A percentile compares a stretch with the other conserved stretches of the same genome.
Evolutionary conservation across 2,888 invertebrate genomes (phyloP).

Genomic region (Ennomos erosarius): DNA sequence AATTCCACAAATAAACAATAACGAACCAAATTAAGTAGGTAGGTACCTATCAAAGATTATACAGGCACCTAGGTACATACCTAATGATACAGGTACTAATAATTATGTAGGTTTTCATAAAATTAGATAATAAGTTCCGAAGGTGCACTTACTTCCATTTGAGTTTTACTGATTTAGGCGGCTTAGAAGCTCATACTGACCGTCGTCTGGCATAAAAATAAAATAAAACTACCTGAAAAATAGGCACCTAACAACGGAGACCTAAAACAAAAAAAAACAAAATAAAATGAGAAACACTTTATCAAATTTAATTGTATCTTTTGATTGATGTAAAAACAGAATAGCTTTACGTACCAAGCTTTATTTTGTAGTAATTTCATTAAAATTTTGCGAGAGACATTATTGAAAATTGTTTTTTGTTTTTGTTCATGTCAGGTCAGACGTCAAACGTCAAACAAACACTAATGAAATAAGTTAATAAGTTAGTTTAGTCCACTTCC

Average conservation of each 20-base stretch:
- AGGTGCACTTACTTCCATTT: slow-evolving; percentile 68
- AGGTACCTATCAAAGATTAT: too few species aligned
- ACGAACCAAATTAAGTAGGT: slow-evolving; percentile 9
- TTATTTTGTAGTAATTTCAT: slow-evolving; percentile 68
- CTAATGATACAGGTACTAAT: too few species aligned
- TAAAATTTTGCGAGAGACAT: slow-evolving; percentile 77
- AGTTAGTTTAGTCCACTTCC: slow-evolving; percentile 50
- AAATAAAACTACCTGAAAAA: slow-evolving; percentile 52
- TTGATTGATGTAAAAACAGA: slow-evolving; percentile 14
- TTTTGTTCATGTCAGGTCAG: slow-evolving; percentile 73
- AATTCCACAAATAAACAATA: slow-evolving; percentile 11
- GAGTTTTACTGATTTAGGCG: slow-evolving; percentile 45
- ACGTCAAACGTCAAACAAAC: slow-evolving; percentile 56
- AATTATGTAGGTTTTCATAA: too few species aligned
- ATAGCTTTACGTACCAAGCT: slow-evolving; percentile 53
- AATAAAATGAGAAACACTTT: slow-evolving; percentile 47
- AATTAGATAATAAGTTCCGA: not conserved
- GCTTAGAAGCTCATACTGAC: slow-evolving; percentile 52
- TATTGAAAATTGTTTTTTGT: slow-evolving; percentile 79
- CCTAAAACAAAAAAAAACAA: slow-evolving; percentile 62
- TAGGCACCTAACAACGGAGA: slow-evolving; percentile 57
- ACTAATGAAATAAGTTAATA: too few species aligned
- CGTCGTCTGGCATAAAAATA: slow-evolving; percentile 57
- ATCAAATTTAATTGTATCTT: not conserved
- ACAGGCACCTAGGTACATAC: too few species aligned